Base-by-base conservation (phyloP, 2,888 invertebrate genomes). In the Agrotis exclamationis region DNA sequence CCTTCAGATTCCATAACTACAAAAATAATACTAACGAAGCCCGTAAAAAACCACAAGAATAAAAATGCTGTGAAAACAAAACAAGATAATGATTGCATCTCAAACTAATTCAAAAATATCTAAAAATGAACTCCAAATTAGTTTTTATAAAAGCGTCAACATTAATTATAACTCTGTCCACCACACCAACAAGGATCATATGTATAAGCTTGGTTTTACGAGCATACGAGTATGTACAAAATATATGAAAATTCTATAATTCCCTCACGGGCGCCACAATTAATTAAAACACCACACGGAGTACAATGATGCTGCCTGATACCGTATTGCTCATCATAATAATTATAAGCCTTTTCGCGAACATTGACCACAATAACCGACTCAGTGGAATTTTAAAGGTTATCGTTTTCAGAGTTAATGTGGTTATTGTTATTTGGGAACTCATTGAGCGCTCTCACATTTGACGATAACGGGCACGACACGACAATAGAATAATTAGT, bases 271-370 rank as follows among this genome's bases (percentile, higher is more conserved):
- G 33, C 28, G 33, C 5, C 20, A 45, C 24, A 78, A 47, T 74
- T 78, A 71, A 74, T 74, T 78, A 70, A 59, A 56, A 33, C 13
- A 44, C 48, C 72, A 70, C 71, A 48, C 16, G 48, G 13, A n/a
- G 33, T 78, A 14, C 44, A 70, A 71, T 78, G 13, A 70, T 60
- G 50, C 11, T 50, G 71, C 45, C 47, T 71, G 16, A 60, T 72
- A 51, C 48, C 44, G 4, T 9, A n/a, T 14, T 56, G 54, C 18
- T 24, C 78, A 77, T 45, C 24, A 45, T 70, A 45, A 59, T 59
- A 59, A 44, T 54, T 18, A 16, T 58, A 39, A 20, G 13, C 16
- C 28, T 69, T 39, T 28, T 39, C 39, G 16, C 3, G 50, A 48
- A 28, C 0, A 48, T 58, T 28, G 48, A 33, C 48, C 18, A 56